Evolutionary conservation across 2,113 vertebrate genomes (phyloP).

Genomic region (Canis aureus): DNA sequence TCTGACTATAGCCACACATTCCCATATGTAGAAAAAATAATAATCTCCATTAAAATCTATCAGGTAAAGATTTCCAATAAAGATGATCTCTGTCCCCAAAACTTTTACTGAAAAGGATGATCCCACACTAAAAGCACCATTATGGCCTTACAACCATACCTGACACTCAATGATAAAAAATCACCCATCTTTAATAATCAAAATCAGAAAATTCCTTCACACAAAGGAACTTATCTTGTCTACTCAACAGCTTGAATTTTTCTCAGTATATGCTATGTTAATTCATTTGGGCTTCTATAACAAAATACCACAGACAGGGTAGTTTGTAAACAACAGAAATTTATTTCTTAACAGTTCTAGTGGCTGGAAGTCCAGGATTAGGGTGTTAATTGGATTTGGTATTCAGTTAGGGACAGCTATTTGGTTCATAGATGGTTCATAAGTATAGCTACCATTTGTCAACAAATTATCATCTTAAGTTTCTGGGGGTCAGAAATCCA

Average conservation of each 20-base stretch:
- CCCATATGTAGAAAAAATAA: neutral
- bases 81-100: neutral
- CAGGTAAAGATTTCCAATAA: neutral
- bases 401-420: neutral
- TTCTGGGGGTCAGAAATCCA: neutral
- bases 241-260: neutral
- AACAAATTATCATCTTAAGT: neutral
- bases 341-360: neutral
- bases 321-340: neutral
- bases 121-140: neutral
- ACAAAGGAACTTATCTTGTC: neutral
- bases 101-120: neutral
- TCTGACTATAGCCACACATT: neutral
- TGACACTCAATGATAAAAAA: neutral
- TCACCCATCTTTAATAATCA: neutral
- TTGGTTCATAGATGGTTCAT: neutral
- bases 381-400: neutral
- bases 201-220: neutral
- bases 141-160: neutral
- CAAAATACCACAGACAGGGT: neutral
- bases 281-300: neutral
- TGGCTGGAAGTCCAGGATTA: neutral
- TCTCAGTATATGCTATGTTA: neutral
- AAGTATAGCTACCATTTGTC: neutral
- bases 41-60: neutral